Conservation (phyloP, 2,888 invertebrate species). For the Steinernema hermaphroditum region DNA sequence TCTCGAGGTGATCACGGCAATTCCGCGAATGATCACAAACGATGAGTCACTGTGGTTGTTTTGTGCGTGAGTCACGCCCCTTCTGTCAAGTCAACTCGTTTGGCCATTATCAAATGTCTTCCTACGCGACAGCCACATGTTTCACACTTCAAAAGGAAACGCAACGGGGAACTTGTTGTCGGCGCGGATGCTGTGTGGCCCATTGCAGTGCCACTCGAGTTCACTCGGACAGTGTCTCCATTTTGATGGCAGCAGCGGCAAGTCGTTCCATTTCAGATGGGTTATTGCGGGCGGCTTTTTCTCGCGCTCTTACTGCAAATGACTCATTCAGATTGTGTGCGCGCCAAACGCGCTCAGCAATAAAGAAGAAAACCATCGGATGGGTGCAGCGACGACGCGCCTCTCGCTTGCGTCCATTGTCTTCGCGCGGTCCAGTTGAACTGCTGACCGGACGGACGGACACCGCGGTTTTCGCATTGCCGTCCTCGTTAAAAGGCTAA, state of each 20-base stretch:
- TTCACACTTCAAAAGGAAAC: not conserved
- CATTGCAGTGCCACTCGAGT: not conserved
- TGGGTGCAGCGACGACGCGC: slow-evolving; percentile 2
- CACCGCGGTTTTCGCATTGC: not conserved
- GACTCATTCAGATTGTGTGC: not conserved
- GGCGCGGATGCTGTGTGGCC: not conserved
- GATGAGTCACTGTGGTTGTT: not conserved
- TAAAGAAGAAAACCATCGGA: not conserved
- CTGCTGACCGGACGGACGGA: slow-evolving; percentile 8
- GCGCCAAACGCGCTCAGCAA: slow-evolving; percentile 8
- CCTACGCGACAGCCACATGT: not conserved
- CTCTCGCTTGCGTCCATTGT: slow-evolving; percentile 17
- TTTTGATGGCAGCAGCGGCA: not conserved
- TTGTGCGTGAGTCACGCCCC: slow-evolving; percentile 8
- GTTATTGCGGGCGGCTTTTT: slow-evolving; percentile 14
- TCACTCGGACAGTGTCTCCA: not conserved
- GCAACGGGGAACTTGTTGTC: too few relatives aligned
- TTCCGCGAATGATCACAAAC: not conserved
- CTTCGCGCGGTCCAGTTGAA: slow-evolving; percentile 15
- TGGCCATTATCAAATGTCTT: slow-evolving; percentile 8
- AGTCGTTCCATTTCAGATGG: slow-evolving; percentile 6
- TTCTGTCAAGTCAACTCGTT: not conserved
- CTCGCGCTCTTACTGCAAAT: slow-evolving; percentile 19
- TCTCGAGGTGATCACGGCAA: not conserved
- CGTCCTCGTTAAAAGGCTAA: not conserved